Base-by-base conservation (phyloP, 2,888 invertebrate species). In the Rutpela maculata region DNA sequence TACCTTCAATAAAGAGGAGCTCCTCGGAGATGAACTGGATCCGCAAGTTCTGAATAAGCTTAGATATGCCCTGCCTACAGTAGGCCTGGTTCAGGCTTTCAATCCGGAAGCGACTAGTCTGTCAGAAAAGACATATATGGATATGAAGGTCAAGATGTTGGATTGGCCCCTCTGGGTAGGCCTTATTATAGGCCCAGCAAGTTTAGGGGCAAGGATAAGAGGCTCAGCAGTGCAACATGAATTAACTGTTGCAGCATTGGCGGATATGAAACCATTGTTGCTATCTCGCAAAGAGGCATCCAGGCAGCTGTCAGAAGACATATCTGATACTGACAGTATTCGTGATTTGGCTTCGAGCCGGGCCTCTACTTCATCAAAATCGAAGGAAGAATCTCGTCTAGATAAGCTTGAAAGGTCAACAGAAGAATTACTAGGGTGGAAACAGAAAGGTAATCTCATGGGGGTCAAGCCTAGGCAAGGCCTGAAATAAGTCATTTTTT, bases 131-230 rank as follows among this genome's bases (percentile, higher is more conserved):
- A 72, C 65, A 6, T 85, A 75, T 71, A 60, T 79, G 22, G 78
- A 82, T 66, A 80, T 77, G 19, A 85, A 84, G 65, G 43, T 81
- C 1, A 80, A 78, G 26, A 74, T 84, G 56, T 66, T 85, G 22
- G 65, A 76, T 12, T 84, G 84, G 84, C 79, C 82, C 11, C 71
- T 85, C 22, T 83, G 82, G 59, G 59, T 79, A 31, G 82, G 80
- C 7, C 75, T 82, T 0, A 81, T 82, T 18, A 78, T 81, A 55
- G 74, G 75, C 11, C 82, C 82, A 15, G 62, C 80, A n/a, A 67
- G 72, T 10, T 67, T 84, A 35, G 81, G 81, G 7, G 75, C 83
- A 15, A 65, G 78, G 26, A 74, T 84, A 15, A 68, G 81, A 56
- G 83, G 81, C 15, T 82, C 81, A 31, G 82, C 80, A n/a, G 76